Base-by-base conservation (phyloP, 2,888 invertebrate genomes). In the Parelbella ahira region DNA sequence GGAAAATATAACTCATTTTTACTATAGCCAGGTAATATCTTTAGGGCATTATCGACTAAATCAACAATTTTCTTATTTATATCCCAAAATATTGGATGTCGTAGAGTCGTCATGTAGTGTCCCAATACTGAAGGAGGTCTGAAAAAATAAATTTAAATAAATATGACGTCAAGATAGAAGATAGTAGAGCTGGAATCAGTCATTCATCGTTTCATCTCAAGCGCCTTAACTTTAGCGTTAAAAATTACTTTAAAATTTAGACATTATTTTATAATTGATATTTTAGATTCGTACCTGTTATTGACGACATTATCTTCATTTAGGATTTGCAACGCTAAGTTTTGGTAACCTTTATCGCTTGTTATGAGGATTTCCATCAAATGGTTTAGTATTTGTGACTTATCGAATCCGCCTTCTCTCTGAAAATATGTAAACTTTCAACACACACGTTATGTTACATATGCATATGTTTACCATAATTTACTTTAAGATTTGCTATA, bases 81-180 rank as follows among this genome's bases (percentile, higher is more conserved):
- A 45, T 88, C 89, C 86, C 92, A 94, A 81, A 91, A 93, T 45
- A 91, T 83, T 1, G 93, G 93, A 70, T 94, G 93, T 45, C 93
- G 88, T 56, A 91, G 54, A 44, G 90, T 87, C 1, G 93, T 92
- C 65, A 90, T 88, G 53, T 88, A 90, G 51, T 87, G 87, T 18
- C 69, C 71, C 11, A 87, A 55, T 3, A 69, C 73, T 3, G 84
- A 76, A 7, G 62, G 63, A 38, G 60, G 56, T 30, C 86, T 86
- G 64, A 50, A 81, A 81, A 36, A 34, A 43, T 38, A 51, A 37
- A 29, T 13, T n/a, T n/a, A n/a, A n/a, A n/a, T n/a, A n/a, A n/a
- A n/a, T n/a, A n/a, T n/a, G n/a, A n/a, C n/a, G n/a, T n/a, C n/a
- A n/a, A n/a, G n/a, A n/a, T n/a, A n/a, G n/a, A n/a, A n/a, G n/a